Percentiles rank a stretch among this genome's conserved stretches.
phyloP scores from a whole-genome alignment of 2,888 invertebrate species.

The Neoscelio sp. region DNA sequence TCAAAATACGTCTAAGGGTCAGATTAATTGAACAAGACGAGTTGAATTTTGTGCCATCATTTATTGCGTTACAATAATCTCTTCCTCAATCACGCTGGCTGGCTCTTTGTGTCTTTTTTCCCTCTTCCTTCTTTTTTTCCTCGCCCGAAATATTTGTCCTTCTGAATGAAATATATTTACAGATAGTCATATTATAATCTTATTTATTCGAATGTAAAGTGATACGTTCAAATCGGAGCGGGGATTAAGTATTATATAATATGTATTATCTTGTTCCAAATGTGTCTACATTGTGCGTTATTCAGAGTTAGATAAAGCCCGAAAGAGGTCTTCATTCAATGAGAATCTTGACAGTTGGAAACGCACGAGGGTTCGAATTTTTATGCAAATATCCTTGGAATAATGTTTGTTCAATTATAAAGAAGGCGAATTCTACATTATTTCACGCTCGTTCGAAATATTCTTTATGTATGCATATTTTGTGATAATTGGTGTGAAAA shows the following conservation, averaged over 20 bases:
- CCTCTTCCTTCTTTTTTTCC: conserved; percentile 9
- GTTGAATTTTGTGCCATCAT: conserved; percentile 30
- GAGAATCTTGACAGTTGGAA: no score
- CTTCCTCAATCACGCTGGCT: conserved; percentile 22
- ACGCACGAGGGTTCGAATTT: conserved; percentile 1
- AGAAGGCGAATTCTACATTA: conserved; percentile 20
- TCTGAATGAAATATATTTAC: neutral
- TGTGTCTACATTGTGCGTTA: conserved; percentile 9
- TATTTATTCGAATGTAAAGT: conserved; percentile 4
- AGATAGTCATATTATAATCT: conserved; percentile 6
- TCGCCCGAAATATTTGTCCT: neutral
- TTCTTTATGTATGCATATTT: neutral
- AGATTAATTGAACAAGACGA: conserved; percentile 53
- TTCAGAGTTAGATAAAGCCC: no score
- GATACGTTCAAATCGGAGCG: neutral
- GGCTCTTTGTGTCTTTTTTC: conserved; percentile 14
- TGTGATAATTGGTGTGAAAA: conserved; percentile 24
- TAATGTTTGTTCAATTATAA: conserved; percentile 1
- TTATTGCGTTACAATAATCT: conserved; percentile 37
- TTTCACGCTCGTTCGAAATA: conserved; percentile 14
- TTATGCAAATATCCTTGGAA: conserved; percentile 2
- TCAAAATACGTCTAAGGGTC: conserved; percentile 49
- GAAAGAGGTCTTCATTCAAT: no score
- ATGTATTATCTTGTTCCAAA: neutral
- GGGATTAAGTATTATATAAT: conserved; percentile 14